Evolutionary conservation across 2,113 vertebrate genomes (phyloP), one percentile per base, ranked within the genome.

Genomic region (Platysteira castanea): DNA sequence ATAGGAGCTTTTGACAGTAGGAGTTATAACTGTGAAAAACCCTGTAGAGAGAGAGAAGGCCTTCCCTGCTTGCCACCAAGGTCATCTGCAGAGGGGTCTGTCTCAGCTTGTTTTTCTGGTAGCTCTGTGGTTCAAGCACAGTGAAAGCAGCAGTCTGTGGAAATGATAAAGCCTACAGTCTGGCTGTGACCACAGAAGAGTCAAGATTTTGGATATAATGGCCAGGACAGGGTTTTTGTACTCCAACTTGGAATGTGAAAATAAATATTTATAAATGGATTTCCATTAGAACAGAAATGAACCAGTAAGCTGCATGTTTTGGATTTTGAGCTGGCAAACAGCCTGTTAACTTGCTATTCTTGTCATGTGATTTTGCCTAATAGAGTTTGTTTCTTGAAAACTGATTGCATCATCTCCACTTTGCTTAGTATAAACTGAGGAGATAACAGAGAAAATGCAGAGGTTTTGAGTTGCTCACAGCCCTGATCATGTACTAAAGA

Each of bases 251-350:
- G 49, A 81, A 69, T 42, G 75, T 49, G 23, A 80, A 91, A 75
- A 73, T 61, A 97, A 97, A 94, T 94, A 90, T 87, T 95, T 94
- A 82, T 41, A 89, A 41, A 69, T 80, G 57, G 20, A 30, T 87
- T 89, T 95, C 46, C 46, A 42, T 54, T 73, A 82, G 15, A 70
- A 47, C 15, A 83, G n/a, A 76, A 49, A 80, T 33, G 39, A 93
- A 23, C 23, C 27, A 59, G 50, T 35, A 69, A 11, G 46, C 49
- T 67, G 53, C 35, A 49, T 76, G 28, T 24, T 82, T 74, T 92
- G 53, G 28, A 84, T 42, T 41, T 21, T 50, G 85, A 54, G 13
- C 53, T 80, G 78, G 33, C 33, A 77, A 88, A 52, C 22, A 88
- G 47, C 21, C 30, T 53, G 23, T 15, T 83, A 39, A 60, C 26